Evolutionary conservation across 2,113 vertebrate genomes (phyloP), one percentile per base, ranked within the genome.

Genomic region (Lophotis ruficrista): DNA sequence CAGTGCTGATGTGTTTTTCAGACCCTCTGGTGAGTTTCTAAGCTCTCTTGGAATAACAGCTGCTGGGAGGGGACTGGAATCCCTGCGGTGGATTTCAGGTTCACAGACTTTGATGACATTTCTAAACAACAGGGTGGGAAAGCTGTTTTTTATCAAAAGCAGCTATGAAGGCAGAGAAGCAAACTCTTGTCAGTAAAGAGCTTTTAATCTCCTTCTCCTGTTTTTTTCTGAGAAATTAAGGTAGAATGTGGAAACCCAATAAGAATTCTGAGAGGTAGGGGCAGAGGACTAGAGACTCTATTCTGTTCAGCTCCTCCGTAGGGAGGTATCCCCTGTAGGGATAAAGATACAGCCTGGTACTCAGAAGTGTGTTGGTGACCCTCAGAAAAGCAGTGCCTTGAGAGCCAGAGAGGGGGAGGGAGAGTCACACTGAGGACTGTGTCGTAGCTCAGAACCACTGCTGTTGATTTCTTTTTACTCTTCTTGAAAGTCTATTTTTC

Each of bases 1-100:
- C 69, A 57, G 83, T 48, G 28, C 94, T 93, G 78, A 92, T 95
- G 27, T 93, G n/a, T 94, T 96, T 97, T 96, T 94, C 90, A 93
- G 92, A 93, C 56, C 37, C 66, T 83, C 93, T 94, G 54, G 54
- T 89, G 82, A 96, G 84, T 95, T 95, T 95, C 84, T 87, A 73
- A 95, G 88, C 66, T 72, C 47, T 90, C 92, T 69, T 90, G 62
- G 70, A 86, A 83, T 80, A 87, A 64, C 76, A 90, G 76, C 85
- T 95, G 70, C 82, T 81, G 45, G 35, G 77, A 73, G 65, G 41
- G 33, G 81, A 95, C 48, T 80, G 69, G 90, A 89, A 82, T 94
- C 68, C 62, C 50, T 21, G 7, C 18, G 23, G 53, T 6, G 0
- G 53, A 91, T 95, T 95, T 96, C 86, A 82, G 87, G 79, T 94